phyloP scores from a whole-genome alignment of 2,888 invertebrate species.

The Tachina fera region DNA sequence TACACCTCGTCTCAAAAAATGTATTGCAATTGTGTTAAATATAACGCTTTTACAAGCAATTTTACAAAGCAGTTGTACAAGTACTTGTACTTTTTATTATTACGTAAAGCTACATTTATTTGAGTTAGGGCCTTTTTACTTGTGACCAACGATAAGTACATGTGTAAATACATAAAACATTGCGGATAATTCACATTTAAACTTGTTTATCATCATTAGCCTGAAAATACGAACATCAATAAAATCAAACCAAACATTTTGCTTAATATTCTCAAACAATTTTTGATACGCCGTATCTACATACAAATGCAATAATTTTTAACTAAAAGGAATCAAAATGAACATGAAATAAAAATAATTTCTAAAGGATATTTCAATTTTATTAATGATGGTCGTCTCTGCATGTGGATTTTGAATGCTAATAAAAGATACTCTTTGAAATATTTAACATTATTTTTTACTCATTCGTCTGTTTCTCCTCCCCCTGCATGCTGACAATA shows the following conservation, averaged over 20 bases:
- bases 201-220: background rate
- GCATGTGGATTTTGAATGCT: background rate
- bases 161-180: too few species aligned
- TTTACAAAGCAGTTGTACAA: too few species aligned
- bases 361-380: slow-evolving; percentile 18
- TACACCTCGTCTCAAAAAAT: too few species aligned
- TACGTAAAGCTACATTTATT: too few species aligned
- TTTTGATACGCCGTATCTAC: background rate
- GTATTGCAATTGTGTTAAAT: too few species aligned
- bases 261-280: background rate
- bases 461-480: background rate
- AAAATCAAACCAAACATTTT: background rate
- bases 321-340: background rate
- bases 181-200: too few species aligned
- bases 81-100: too few species aligned
- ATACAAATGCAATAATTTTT: background rate
- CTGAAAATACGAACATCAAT: background rate
- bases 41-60: too few species aligned
- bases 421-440: slow-evolving; percentile 25
- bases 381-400: slow-evolving; percentile 15
- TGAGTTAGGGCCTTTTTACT: too few species aligned
- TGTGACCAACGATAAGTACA: too few species aligned
- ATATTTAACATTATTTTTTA: background rate
- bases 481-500: background rate
- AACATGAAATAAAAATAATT: background rate